Evolutionary conservation across 2,797 vertebrate genomes (phyloP).

Genomic region (Glossophaga mutica): DNA sequence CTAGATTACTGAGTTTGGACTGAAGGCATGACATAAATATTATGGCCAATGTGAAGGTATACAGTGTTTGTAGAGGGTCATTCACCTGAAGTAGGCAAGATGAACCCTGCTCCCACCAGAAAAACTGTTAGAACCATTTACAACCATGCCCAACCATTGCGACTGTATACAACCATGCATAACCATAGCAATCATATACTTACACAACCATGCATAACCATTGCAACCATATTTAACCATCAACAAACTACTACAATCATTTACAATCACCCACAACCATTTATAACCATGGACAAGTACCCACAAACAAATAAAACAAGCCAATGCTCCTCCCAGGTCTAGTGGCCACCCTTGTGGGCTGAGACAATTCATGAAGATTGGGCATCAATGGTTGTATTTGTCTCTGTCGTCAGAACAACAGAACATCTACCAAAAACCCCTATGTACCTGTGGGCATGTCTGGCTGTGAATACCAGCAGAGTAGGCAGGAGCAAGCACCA

Average conservation of each 20-base stretch:
- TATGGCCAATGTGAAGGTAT: background rate
- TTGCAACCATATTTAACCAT: too few species aligned
- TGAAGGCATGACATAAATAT: background rate
- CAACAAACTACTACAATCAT: background rate
- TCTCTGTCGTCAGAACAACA: background rate
- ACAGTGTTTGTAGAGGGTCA: background rate
- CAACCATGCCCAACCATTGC: background rate
- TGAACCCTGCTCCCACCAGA: background rate
- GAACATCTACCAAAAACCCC: fast-evolving
- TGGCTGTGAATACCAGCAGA: fast-evolving
- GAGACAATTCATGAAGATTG: background rate
- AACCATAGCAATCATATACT: too few species aligned
- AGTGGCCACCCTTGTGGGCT: too few species aligned
- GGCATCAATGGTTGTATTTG: fast-evolving
- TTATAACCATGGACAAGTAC: fast-evolving
- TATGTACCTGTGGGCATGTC: fast-evolving
- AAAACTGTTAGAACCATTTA: too few species aligned
- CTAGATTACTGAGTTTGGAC: too few species aligned
- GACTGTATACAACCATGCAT: background rate
- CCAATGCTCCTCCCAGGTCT: background rate
- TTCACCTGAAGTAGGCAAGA: fast-evolving
- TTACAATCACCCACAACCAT: background rate
- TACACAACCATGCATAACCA: background rate
- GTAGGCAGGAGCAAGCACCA: fast-evolving
- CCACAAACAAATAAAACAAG: background rate